Percentiles rank a stretch among this genome's conserved stretches.
Evolutionary conservation across 2,888 invertebrate species (phyloP).

Genomic region (Himalopsyche anomala): DNA sequence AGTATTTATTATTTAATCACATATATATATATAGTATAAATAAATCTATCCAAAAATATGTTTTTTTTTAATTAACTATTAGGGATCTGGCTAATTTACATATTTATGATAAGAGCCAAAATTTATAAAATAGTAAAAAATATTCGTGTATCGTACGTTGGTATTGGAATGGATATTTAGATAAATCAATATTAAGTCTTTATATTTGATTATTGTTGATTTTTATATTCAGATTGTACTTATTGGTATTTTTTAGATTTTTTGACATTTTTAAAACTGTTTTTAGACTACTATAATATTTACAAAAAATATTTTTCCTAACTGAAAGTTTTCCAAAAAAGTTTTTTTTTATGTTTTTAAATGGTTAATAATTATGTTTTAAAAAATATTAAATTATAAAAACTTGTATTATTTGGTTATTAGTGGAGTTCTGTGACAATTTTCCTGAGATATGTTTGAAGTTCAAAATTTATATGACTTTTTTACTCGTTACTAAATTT

Average conservation of each 20-base stretch:
- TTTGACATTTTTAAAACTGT: not conserved
- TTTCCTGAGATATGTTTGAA: not conserved
- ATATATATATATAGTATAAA: too few species aligned
- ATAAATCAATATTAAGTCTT: too few species aligned
- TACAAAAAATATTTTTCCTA: not conserved
- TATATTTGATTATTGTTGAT: not conserved
- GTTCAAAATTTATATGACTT: not conserved
- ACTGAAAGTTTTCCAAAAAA: not conserved
- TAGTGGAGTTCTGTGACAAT: not conserved
- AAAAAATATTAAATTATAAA: not conserved
- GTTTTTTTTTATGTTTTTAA: not conserved
- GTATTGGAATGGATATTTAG: too few species aligned
- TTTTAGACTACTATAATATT: not conserved
- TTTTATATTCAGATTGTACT: not conserved
- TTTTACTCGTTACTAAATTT: not conserved
- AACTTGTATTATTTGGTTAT: not conserved
- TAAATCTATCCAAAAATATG: too few species aligned
- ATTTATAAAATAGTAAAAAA: too few species aligned
- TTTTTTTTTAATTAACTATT: too few species aligned
- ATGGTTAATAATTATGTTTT: not conserved
- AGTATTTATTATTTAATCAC: too few species aligned
- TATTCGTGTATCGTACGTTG: too few species aligned
- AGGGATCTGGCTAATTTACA: too few species aligned
- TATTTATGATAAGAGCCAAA: too few species aligned
- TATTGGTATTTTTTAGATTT: not conserved